Evolutionary conservation across 2,888 invertebrate species (phyloP).

Genomic region (Aproaerema taeniolella): DNA sequence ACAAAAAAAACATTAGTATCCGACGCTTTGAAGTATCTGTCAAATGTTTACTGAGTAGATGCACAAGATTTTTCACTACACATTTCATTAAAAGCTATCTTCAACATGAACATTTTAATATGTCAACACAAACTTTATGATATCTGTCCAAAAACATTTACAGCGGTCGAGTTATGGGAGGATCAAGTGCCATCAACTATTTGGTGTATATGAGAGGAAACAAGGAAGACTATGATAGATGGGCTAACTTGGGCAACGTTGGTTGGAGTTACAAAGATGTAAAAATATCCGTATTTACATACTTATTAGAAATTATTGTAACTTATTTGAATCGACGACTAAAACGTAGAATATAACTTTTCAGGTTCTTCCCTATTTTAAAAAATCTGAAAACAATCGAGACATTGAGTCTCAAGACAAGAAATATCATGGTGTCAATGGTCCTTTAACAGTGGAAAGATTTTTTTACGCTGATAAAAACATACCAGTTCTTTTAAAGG

Average conservation of each 20-base stretch:
- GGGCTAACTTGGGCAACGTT: constrained; percentile 78
- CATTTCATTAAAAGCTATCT: no score
- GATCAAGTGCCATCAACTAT: constrained; percentile 81
- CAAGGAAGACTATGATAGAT: constrained; percentile 80
- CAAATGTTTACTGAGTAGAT: no score
- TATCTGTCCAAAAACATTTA: constrained; percentile 20
- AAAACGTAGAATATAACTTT: constrained; percentile 23
- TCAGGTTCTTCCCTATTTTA: constrained; percentile 81
- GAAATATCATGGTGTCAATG: constrained; percentile 74
- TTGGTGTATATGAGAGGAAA: constrained; percentile 81
- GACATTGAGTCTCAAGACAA: constrained; percentile 63
- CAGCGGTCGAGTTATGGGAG: constrained; percentile 82
- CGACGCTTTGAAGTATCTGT: no score
- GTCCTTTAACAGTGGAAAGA: constrained; percentile 79
- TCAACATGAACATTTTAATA: no score
- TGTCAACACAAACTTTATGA: no score
- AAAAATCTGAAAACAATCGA: constrained; percentile 79
- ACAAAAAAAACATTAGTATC: no score
- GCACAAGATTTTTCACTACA: no score
- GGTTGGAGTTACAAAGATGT: constrained; percentile 79
- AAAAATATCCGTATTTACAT: constrained; percentile 17
- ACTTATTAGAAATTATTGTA: no score
- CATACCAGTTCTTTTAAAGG: constrained; percentile 68
- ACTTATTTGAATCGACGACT: no score
- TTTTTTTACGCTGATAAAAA: constrained; percentile 78